Base-by-base conservation (phyloP, 1,140 invertebrate species). In the Zaprionus nigranus region DNA sequence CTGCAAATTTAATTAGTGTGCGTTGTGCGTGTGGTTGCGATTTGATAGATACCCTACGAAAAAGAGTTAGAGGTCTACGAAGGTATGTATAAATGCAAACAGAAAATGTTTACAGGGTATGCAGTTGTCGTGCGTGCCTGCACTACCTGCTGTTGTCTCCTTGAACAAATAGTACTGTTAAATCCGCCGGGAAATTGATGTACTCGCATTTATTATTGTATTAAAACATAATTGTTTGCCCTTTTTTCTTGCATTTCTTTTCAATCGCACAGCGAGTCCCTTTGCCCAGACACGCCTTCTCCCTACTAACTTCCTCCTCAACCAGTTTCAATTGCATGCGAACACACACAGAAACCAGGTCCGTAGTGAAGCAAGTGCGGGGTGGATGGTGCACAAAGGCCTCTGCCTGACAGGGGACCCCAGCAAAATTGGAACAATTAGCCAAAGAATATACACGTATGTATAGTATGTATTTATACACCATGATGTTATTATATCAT, bases 221-320 rank as follows among this genome's bases (percentile, higher is more conserved):
- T 63, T 63, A 63, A 62, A 49, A 63, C 34, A 63, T 53, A 63
- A 63, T 63, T 63, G 60, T 62, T 62, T 51, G 20, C 20, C 11
- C 12, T 51, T n/a, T 38, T 17, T 61, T 61, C 30, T 62, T 38
- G 15, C 22, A 53, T 54, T 36, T 34, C 30, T 38, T 54, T 64
- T 64, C 49, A 64, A 64, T 64, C 36, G 49, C 46, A 51, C n/a
- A n/a, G n/a, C n/a, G n/a, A n/a, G 46, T 49, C 46, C 46, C 46
- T 49, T 49, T 17, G 17, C 46, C 6, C 46, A 51, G 9, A 38
- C 56, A 34, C 46, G 9, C 30, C 9, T 34, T 11, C 3, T 11
- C 30, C 30, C 30, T 0, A 11, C 30, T 34, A 34, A 9, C 30
- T 34, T 11, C 3, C 30, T 34, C 9, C 22, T 30, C n/a, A 11